These are phyloP conservation scores for Sporophila hypoxantha DNA, from an alignment of 2,113 vertebrate species.

Conservation along the genomic window DNA sequence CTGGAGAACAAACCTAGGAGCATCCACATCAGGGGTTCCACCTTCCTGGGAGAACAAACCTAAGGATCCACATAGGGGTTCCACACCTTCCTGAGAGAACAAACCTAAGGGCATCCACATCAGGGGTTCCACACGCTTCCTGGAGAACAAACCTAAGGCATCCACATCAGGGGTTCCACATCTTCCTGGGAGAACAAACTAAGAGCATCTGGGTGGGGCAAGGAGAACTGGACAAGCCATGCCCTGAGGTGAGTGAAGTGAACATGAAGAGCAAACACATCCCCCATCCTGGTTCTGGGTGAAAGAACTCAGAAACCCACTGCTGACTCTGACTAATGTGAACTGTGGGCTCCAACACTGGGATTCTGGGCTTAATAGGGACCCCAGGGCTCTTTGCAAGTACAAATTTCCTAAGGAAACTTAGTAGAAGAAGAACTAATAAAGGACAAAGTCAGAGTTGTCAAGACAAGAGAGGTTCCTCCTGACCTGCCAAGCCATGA, in stretches of 20 bases:
- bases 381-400: neutral
- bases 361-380: neutral
- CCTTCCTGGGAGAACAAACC: no score
- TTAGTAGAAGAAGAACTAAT: neutral
- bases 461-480: neutral
- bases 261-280: neutral
- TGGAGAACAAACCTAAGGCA: neutral
- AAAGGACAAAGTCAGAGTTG: neutral
- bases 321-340: neutral
- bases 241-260: neutral
- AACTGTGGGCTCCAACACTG: neutral
- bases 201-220: accelerated
- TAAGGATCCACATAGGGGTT: no score
- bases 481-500: neutral
- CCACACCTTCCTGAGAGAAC: no score
- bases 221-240: neutral
- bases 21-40: no score
- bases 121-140: no score
- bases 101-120: no score
- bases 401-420: neutral
- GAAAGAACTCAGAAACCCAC: neutral
- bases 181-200: neutral
- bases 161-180: no score
- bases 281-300: neutral
- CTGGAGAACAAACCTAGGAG: no score